Evolutionary conservation across 2,888 invertebrate genomes (phyloP).

Genomic region (Eristalis intricaria): DNA sequence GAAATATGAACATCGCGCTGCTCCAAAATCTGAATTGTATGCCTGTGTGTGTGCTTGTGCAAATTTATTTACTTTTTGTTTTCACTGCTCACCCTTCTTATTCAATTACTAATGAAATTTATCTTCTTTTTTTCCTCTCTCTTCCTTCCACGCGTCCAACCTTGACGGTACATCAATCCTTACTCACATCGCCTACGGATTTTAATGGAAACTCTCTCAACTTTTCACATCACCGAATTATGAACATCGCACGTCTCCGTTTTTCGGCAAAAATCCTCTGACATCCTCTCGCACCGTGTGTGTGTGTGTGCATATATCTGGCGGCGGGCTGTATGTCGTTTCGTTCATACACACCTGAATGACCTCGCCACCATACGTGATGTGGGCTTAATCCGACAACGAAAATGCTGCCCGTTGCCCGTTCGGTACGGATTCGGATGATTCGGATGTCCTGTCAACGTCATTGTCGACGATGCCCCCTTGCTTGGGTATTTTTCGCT

Average conservation of each 20-base stretch:
- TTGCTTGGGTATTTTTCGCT: slow-evolving; percentile 1
- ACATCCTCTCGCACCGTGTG: neutral
- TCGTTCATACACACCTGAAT: slow-evolving; percentile 57
- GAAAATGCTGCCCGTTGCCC: slow-evolving; percentile 47
- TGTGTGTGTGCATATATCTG: neutral
- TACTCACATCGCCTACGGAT: slow-evolving; percentile 49
- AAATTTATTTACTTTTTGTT: neutral
- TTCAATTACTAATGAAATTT: slow-evolving; percentile 46
- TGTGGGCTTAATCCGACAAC: slow-evolving; percentile 62
- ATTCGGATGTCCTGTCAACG: slow-evolving; percentile 43
- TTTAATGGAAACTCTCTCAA: slow-evolving; percentile 66
- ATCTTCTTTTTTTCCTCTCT: slow-evolving; percentile 17
- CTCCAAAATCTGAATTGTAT: neutral
- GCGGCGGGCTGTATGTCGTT: neutral
- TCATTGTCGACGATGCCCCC: slow-evolving; percentile 12
- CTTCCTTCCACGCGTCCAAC: slow-evolving; percentile 5
- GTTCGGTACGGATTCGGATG: slow-evolving; percentile 11
- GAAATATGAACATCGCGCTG: no score
- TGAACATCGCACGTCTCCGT: slow-evolving; percentile 43
- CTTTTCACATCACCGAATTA: slow-evolving; percentile 63
- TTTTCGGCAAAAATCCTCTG: slow-evolving; percentile 26
- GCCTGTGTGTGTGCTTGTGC: neutral
- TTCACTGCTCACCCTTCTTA: neutral
- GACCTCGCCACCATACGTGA: slow-evolving; percentile 44
- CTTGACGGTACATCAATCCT: slow-evolving; percentile 42